A percentile compares a stretch with the other conserved stretches of the same genome.
Evolutionary conservation across 2,888 invertebrate species (phyloP).

Genomic region (Gymnoscelis rufifasciata): DNA sequence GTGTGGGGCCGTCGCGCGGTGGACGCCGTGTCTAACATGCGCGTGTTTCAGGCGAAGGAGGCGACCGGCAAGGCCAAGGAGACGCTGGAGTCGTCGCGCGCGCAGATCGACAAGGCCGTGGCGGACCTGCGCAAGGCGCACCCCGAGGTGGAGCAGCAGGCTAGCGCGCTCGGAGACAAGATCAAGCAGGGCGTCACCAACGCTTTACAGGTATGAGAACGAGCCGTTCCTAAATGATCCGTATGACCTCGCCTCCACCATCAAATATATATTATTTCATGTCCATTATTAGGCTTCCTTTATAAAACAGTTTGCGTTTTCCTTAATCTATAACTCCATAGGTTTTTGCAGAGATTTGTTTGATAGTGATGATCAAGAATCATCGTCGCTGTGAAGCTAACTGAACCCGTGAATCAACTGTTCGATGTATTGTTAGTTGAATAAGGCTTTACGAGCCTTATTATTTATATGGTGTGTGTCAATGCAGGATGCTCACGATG

Average conservation of each 20-base stretch:
- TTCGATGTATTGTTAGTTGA: too few relatives aligned
- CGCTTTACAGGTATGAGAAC: slow-evolving; percentile 43
- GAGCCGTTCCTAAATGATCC: background rate
- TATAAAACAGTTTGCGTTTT: too few relatives aligned
- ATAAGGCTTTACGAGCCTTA: background rate
- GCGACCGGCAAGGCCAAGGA: slow-evolving; percentile 65
- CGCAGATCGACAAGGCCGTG: slow-evolving; percentile 47
- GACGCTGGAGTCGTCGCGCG: slow-evolving; percentile 49
- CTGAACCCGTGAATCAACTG: too few relatives aligned
- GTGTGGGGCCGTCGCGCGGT: too few relatives aligned
- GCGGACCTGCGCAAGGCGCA: slow-evolving; percentile 60
- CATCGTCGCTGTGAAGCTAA: too few relatives aligned
- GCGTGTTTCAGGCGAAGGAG: slow-evolving; percentile 45
- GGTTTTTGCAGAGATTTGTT: too few relatives aligned
- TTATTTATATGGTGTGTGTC: background rate
- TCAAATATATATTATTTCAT: background rate
- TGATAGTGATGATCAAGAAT: too few relatives aligned
- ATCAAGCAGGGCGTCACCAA: slow-evolving; percentile 48
- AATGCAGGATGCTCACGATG: background rate
- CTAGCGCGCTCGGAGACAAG: slow-evolving; percentile 47
- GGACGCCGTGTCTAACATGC: too few relatives aligned
- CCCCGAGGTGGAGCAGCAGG: slow-evolving; percentile 66
- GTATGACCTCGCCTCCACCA: background rate
- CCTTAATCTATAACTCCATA: too few relatives aligned
- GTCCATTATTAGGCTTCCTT: background rate